Evolutionary conservation across 2,113 vertebrate genomes (phyloP).

Genomic region (Raphicerus campestris): DNA sequence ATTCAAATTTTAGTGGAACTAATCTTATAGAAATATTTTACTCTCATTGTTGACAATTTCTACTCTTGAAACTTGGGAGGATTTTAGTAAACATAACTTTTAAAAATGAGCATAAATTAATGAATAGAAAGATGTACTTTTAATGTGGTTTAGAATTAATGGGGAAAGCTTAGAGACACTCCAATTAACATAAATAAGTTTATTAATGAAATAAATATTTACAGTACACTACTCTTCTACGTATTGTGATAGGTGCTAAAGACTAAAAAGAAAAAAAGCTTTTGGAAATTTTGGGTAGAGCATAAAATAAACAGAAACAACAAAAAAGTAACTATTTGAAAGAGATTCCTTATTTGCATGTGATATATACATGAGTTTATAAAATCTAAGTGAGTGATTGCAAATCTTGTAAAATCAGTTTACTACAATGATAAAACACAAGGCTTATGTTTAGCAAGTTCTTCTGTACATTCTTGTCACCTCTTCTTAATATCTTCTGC

Average conservation of each 20-base stretch:
- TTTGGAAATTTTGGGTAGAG: background rate
- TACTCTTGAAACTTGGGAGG: background rate
- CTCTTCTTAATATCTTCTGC: background rate
- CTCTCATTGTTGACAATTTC: background rate
- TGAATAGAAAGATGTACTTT: background rate
- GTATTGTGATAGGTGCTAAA: background rate
- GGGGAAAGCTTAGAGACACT: background rate
- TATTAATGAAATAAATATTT: background rate
- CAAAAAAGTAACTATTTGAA: background rate
- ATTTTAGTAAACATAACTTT: background rate
- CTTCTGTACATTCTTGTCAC: background rate
- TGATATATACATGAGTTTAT: background rate
- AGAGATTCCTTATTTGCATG: background rate
- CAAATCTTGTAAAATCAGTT: background rate
- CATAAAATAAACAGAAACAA: background rate
- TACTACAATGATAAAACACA: background rate
- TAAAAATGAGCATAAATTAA: slow-evolving; percentile 1
- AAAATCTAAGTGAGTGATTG: background rate
- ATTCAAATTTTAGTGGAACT: background rate
- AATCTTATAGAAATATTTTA: background rate
- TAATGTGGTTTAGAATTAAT: background rate
- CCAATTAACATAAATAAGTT: background rate
- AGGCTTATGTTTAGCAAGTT: background rate
- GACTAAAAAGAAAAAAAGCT: background rate
- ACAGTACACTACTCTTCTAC: background rate